Evolutionary conservation across 1,140 invertebrate species (phyloP).

Genomic region (Archivesica marissinica): DNA sequence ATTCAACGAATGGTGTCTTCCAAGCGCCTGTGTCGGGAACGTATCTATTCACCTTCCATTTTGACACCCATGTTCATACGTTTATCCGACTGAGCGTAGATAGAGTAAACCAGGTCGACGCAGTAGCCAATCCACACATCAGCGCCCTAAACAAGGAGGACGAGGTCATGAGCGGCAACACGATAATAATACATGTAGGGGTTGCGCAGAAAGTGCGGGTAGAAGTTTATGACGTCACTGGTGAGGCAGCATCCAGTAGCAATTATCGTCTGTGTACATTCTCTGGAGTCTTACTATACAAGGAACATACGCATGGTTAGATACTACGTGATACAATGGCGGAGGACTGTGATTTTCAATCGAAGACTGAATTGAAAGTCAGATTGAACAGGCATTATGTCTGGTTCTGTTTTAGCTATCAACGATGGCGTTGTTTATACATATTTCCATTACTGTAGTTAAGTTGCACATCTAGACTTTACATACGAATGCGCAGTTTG

Average conservation of each 20-base stretch:
- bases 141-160: background rate
- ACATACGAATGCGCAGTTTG: too few species aligned
- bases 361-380: too few species aligned
- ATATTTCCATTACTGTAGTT: too few species aligned
- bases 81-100: slow-evolving; percentile 17
- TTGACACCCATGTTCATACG: background rate
- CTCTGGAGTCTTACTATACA: slow-evolving; percentile 33
- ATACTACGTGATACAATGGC: too few species aligned
- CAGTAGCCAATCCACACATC: slow-evolving; percentile 2
- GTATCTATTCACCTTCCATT: slow-evolving; percentile 7
- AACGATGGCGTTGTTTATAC: too few species aligned
- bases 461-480: too few species aligned
- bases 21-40: background rate
- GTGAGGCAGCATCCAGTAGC: background rate
- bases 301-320: background rate
- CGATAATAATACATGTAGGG: background rate
- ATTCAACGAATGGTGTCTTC: background rate
- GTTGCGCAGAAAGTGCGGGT: slow-evolving; percentile 6
- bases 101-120: slow-evolving; percentile 28
- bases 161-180: slow-evolving; percentile 7
- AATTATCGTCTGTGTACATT: slow-evolving; percentile 2
- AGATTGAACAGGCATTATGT: too few species aligned
- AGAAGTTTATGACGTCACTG: background rate
- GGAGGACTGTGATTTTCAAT: too few species aligned
- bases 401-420: too few species aligned